Base-by-base conservation (phyloP, 2,113 vertebrate species). In the Sylvia atricapilla region DNA sequence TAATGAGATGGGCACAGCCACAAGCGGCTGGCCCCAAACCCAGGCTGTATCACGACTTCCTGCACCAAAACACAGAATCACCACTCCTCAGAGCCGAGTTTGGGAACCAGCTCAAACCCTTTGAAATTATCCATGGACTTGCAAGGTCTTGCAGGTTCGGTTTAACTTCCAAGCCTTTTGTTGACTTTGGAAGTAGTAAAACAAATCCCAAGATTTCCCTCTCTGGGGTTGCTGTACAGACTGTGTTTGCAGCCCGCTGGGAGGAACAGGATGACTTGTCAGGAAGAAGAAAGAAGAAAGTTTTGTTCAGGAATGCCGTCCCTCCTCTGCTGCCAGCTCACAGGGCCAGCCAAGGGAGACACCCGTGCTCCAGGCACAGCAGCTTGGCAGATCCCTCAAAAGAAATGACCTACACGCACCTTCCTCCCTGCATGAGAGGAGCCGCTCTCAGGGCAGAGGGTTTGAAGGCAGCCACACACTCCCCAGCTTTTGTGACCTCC, bases 401-500 rank as follows among this genome's bases (percentile, higher is more conserved):
- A 69, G 53, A 27, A 64, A 41, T 10, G 10, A 47, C 64, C 84
- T 6, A 4, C 30, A 10, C 25, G 41, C 46, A 27, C 72, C 46
- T 52, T 44, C 50, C 46, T 31, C 31, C 25, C 64, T 16, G 22
- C 1, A 1, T 3, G 0, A 83, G n/a, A n/a, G 70, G 16, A 60
- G 67, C 6, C 1, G 0, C 47, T 35, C 31, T 9, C 28, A 2
- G 31, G 37, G 24, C 24, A 3, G 50, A 25, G 44, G 62, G 19
- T n/a, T 17, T 21, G 16, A 30, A 37, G 44, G 53, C 80, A 74
- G 83, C 19, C 76, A 13, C 27, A 30, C 39, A 3, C 22, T 59
- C 7, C 13, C 47, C 80, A 41, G 80, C 28, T 55, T 73, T 27
- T 46, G 43, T 59, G 62, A 1, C 68, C 59, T 76, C 39, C 68